Evolutionary conservation across 2,113 vertebrate genomes (phyloP).

Genomic region (Cheilinus undulatus): DNA sequence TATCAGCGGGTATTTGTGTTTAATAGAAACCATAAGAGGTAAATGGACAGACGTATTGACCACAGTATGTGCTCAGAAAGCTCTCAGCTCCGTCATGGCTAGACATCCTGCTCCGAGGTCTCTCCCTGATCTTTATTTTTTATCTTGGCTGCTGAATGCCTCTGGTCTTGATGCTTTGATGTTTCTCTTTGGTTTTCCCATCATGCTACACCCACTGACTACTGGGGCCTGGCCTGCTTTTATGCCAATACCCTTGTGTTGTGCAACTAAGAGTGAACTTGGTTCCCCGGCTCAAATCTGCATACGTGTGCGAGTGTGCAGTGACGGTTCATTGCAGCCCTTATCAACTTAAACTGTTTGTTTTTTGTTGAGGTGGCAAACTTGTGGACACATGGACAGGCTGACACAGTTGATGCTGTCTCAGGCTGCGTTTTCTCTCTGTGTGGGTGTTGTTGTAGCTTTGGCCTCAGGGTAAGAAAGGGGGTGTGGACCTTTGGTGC

Average conservation of each 20-base stretch:
- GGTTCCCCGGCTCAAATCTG: slow-evolving; percentile 1
- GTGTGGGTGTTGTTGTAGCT: slow-evolving; percentile 64
- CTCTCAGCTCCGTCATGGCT: slow-evolving; percentile 9
- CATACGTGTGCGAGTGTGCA: slow-evolving; percentile 8
- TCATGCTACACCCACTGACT: slow-evolving; percentile 13
- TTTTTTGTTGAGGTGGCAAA: slow-evolving; percentile 21
- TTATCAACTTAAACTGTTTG: slow-evolving; percentile 20
- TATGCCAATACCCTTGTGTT: slow-evolving; percentile 25
- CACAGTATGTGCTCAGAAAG: slow-evolving; percentile 22
- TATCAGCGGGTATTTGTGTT: neutral
- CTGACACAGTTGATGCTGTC: slow-evolving; percentile 23
- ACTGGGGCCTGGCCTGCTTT: slow-evolving; percentile 29
- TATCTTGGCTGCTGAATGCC: slow-evolving; percentile 17
- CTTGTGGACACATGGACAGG: slow-evolving; percentile 17
- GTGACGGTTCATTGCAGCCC: neutral
- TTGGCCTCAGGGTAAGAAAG: slow-evolving; percentile 52
- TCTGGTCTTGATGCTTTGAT: slow-evolving; percentile 46
- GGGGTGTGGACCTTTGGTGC: slow-evolving; percentile 56
- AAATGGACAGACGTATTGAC: slow-evolving; percentile 35
- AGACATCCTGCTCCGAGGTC: slow-evolving; percentile 9
- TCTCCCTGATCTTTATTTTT: slow-evolving; percentile 14
- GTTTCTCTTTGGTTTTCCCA: slow-evolving; percentile 39
- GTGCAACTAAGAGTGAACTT: slow-evolving; percentile 33
- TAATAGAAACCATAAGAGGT: neutral
- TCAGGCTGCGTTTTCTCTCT: slow-evolving; percentile 43